Evolutionary conservation across 2,113 vertebrate genomes (phyloP), one percentile per base, ranked within the genome.

Genomic region (Sakesphorus luctuosus): DNA sequence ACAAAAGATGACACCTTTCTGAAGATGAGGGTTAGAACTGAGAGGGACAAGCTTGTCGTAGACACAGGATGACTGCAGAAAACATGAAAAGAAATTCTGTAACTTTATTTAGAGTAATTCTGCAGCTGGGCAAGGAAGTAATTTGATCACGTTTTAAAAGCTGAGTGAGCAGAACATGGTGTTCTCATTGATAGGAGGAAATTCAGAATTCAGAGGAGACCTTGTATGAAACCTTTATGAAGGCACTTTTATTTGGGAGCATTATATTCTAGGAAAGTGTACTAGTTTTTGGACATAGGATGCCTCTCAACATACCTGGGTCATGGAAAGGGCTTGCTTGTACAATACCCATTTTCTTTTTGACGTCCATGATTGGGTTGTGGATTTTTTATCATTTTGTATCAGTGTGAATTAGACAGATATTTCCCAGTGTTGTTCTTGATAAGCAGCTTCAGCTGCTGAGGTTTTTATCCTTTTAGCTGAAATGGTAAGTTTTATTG

Each of bases 71-170:
- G 38, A 5, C n/a, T 77, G 35, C 62, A 77, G 38, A 46, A 88
- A 63, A 50, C 44, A 63, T 81, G 47, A 43, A 88, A 55, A 92
- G 59, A 93, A 24, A 7, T 50, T 78, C 47, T 89, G 62, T 91
- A 46, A 89, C 11, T 63, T 43, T 40, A 69, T 49, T 92, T 84
- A 46, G 13, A 93, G 43, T 92, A 94, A 89, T 91, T 95, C 52
- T 93, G n/a, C 80, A 79, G 58, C n/a, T 87, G 56, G 56, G 56
- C 29, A 73, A 75, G 44, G 49, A 82, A 85, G 35, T 73, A 28
- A 68, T 89, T 94, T 95, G 92, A 96, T 91, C 17, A 36, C 7
- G 5, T 93, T 79, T 87, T 87, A 56, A 74, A 96, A 97, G 67
- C 11, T 84, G 19, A 87, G 18, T 85, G 73, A 84, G 68, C 65